phyloP scores from a whole-genome alignment of 2,888 invertebrate species.

The Sinopyrophorus schimmeli region DNA sequence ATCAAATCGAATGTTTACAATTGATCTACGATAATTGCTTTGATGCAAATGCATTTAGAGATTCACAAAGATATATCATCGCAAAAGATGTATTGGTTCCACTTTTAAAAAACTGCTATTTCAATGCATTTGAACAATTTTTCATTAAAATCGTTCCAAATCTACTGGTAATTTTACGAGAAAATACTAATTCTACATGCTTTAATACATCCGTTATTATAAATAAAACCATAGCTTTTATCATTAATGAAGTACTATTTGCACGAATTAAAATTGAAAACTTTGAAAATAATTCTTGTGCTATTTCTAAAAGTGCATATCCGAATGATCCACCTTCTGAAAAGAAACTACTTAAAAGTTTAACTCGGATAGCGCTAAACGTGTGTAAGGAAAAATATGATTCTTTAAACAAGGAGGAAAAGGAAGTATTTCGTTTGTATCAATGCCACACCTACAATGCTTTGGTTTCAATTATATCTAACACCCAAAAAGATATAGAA shows the following conservation, averaged over 20 bases:
- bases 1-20: slow-evolving; percentile 36
- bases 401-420: slow-evolving; percentile 29
- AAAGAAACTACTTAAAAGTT: slow-evolving; percentile 47
- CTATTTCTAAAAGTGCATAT: slow-evolving; percentile 45
- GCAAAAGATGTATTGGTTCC: slow-evolving; percentile 37
- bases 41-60: slow-evolving; percentile 20
- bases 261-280: slow-evolving; percentile 41
- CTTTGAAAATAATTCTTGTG: slow-evolving; percentile 41
- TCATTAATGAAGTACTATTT: slow-evolving; percentile 49
- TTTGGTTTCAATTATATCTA: slow-evolving; percentile 62
- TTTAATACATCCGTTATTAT: slow-evolving; percentile 23
- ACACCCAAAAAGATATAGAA: slow-evolving; percentile 59
- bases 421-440: slow-evolving; percentile 58
- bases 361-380: slow-evolving; percentile 45
- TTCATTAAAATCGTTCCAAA: slow-evolving; percentile 39
- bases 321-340: slow-evolving; percentile 40
- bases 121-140: slow-evolving; percentile 45
- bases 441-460: slow-evolving; percentile 69
- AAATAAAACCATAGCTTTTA: slow-evolving; percentile 40
- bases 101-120: slow-evolving; percentile 40
- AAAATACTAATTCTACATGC: background rate
- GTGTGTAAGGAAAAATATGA: slow-evolving; percentile 46
- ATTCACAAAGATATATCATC: slow-evolving; percentile 38
- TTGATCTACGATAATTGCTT: slow-evolving; percentile 35
- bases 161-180: slow-evolving; percentile 7